These are phyloP conservation scores for Sicus ferrugineus DNA, from an alignment of 2,888 invertebrate genomes.

Conservation along the genomic window DNA sequence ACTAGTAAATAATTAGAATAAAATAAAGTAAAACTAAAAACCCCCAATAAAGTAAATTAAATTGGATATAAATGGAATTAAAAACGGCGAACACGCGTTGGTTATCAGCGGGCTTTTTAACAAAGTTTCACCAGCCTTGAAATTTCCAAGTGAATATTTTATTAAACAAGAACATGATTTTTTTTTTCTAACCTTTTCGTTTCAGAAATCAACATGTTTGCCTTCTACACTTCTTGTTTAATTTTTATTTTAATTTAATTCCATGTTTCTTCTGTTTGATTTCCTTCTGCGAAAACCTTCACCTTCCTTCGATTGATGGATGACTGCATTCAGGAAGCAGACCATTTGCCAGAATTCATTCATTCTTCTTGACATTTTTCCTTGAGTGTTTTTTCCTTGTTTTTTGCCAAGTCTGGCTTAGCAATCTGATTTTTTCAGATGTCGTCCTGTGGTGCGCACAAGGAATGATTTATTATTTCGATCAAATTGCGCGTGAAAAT, in stretches of 20 bases:
- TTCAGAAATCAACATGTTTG: too few species aligned
- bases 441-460: slow-evolving; percentile 28
- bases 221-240: background rate
- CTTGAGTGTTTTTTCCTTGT: background rate
- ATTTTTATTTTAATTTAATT: background rate
- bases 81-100: too few species aligned
- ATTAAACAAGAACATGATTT: too few species aligned
- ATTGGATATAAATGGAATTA: too few species aligned
- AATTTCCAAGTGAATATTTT: too few species aligned
- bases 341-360: slow-evolving; percentile 36
- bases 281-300: slow-evolving; percentile 19
- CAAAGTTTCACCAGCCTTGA: too few species aligned
- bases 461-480: slow-evolving; percentile 39
- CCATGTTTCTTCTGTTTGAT: slow-evolving; percentile 7
- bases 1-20: too few species aligned
- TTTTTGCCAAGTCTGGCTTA: slow-evolving; percentile 4
- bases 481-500: slow-evolving; percentile 41
- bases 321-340: slow-evolving; percentile 33
- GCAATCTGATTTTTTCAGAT: slow-evolving; percentile 33
- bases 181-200: too few species aligned
- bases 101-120: too few species aligned
- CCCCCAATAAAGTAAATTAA: too few species aligned
- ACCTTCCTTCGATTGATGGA: slow-evolving; percentile 37
- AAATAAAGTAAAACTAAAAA: too few species aligned
- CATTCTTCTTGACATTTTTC: slow-evolving; percentile 25